Evolutionary conservation across 1,140 invertebrate genomes (phyloP), one percentile per base, ranked within the genome.

Genomic region (Leguminivora glycinivorella): DNA sequence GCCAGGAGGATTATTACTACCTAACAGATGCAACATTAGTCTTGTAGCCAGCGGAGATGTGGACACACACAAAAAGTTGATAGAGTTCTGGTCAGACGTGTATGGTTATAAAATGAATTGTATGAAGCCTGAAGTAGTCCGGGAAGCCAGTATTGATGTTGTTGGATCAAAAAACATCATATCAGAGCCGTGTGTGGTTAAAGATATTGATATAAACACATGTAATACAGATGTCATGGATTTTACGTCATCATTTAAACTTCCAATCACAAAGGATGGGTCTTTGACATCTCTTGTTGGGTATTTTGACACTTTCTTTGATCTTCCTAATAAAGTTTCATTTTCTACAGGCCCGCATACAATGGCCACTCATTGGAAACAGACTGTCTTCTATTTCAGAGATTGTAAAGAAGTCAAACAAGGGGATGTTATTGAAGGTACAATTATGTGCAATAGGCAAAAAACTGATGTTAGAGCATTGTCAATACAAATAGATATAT

Each of bases 41-140:
- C 92, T 99, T 9, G 93, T 96, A 19, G 98, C 97, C 25, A 96
- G 98, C 85, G 96, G 96, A 83, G 98, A 99, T 93, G 92, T 95
- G 92, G 95, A 94, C 40, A 93, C 95, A 40, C 95, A 97, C 79
- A 93, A 95, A 34, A 94, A 95, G 68, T 88, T 96, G 25, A 94
- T 98, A 1, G 93, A 94, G 85, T 98, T 97, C 90, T 99, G 98
- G 98, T 95, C 98, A 17, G 94, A 98, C 93, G 98, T 99, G 0
- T 99, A 99, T 84, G 98, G 98, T 0, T 99, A 98, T 85, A 97
- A 98, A 92, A 99, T 99, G 98, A 96, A 95, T 72, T 97, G 95
- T 78, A 97, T 99, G 94, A 96, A 97, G 82, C 94, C 95, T 31
- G 96, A 98, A 78, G 97, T 98, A 0, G 93, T 99, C 0, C 93